A percentile compares a stretch with the other conserved stretches of the same genome.
Conservation (phyloP, 2,888 invertebrate genomes). For the Neoascia interrupta region DNA sequence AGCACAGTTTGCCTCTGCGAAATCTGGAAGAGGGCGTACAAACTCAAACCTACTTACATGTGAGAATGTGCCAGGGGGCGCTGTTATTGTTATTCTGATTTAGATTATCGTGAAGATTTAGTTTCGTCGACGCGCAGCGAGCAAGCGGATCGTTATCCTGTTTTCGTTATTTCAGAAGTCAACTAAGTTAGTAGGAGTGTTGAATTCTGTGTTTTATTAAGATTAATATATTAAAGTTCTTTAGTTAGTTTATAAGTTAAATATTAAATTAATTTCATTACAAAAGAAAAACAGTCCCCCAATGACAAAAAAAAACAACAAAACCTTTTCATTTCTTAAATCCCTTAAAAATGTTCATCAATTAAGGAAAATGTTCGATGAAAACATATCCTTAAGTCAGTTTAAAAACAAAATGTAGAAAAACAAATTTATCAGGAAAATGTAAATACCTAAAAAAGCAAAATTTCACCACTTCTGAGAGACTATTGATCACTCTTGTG, state of each 20-base stretch:
- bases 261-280: slow-evolving; percentile 16
- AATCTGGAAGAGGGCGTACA: slow-evolving; percentile 97
- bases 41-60: slow-evolving; percentile 93
- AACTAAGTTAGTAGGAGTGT: slow-evolving; percentile 45
- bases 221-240: too few relatives aligned
- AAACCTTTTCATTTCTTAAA: too few relatives aligned
- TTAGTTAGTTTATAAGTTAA: too few relatives aligned
- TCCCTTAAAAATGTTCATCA: too few relatives aligned
- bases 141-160: slow-evolving; percentile 63
- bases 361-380: slow-evolving; percentile 26
- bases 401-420: slow-evolving; percentile 8
- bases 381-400: slow-evolving; percentile 61
- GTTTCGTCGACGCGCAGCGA: slow-evolving; percentile 62
- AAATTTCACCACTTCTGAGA: too few relatives aligned
- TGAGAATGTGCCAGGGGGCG: slow-evolving; percentile 81
- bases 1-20: slow-evolving; percentile 97
- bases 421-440: slow-evolving; percentile 28
- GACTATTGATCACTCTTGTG: too few relatives aligned
- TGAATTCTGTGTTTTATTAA: too few relatives aligned
- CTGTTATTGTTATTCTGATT: slow-evolving; percentile 70
- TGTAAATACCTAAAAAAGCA: slow-evolving; percentile 48
- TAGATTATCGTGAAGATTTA: slow-evolving; percentile 60
- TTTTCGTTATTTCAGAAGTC: slow-evolving; percentile 62
- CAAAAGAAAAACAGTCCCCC: slow-evolving; percentile 53
- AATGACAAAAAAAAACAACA: slow-evolving; percentile 48